Evolutionary conservation across 1,140 invertebrate genomes (phyloP), one percentile per base, ranked within the genome.

Genomic region (Aphelinus atriplicis): DNA sequence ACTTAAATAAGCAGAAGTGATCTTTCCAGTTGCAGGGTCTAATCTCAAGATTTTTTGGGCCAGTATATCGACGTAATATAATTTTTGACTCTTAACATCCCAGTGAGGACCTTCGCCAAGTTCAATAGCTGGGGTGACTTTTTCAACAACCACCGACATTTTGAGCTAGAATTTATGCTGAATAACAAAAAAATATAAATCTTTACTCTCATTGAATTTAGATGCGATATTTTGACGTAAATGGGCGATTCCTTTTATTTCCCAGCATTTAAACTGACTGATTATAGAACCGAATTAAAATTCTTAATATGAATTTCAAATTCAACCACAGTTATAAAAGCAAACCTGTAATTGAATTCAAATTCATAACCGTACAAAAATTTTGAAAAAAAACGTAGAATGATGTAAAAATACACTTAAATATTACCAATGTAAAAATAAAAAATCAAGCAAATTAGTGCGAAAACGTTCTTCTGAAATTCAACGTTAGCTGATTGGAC

Each of bases 51-150:
- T 84, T 68, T 87, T 87, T 7, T 90, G 89, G 1, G 82, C 84
- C 60, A 88, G 81, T 66, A 94, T 91, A 79, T 94, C 93, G 2
- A 94, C 92, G 80, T 90, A 93, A 78, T 91, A 92, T 0, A 95
- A 86, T 10, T 88, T 85, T 77, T 93, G 88, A 2, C 85, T 88
- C 10, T 85, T 83, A 47, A 82, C 84, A 82, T 94, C 91, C 93
- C 93, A 95, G 78, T 92, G 90, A 55, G 90, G 93, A 67, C 88
- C 92, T 86, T 93, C 92, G 7, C 86, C 88, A 75, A 91, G 88
- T 58, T 86, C 83, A 5, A 86, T 73, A 53, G 84, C 78, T 4
- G 66, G 76, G 26, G 80, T 79, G 1, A 86, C 9, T 46, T 58
- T 70, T 69, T 80, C 57, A 55, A 81, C 62, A 7, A 69, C 76